These are phyloP conservation scores for Typhlichthys subterraneus DNA, from an alignment of 2,797 vertebrate species.

Conservation along the genomic window DNA sequence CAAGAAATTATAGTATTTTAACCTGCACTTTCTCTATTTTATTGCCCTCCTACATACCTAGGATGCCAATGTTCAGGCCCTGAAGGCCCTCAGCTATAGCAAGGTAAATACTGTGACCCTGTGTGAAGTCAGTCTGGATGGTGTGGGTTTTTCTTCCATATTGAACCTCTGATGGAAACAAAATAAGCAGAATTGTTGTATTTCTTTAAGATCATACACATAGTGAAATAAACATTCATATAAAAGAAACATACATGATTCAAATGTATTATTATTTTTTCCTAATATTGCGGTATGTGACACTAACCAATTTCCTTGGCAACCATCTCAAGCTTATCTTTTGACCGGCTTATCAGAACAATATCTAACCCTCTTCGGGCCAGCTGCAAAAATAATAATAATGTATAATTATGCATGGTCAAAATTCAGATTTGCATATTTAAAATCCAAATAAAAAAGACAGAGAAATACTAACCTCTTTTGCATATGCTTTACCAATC, in stretches of 20 bases:
- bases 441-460: background rate
- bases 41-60: slow-evolving; percentile 68
- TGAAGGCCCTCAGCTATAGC: slow-evolving; percentile 64
- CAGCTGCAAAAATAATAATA: slow-evolving; percentile 61
- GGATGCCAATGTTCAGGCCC: slow-evolving; percentile 79
- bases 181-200: background rate
- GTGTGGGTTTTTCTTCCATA: slow-evolving; percentile 67
- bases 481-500: slow-evolving; percentile 81
- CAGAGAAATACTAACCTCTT: slow-evolving; percentile 69
- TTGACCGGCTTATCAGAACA: slow-evolving; percentile 76
- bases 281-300: slow-evolving; percentile 11
- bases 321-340: slow-evolving; percentile 68
- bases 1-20: background rate
- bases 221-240: background rate
- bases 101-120: slow-evolving; percentile 72
- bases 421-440: background rate
- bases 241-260: background rate
- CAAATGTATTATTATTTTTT: background rate
- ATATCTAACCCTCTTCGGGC: slow-evolving; percentile 81
- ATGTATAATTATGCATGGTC: background rate
- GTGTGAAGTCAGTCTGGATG: slow-evolving; percentile 79
- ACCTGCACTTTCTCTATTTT: background rate
- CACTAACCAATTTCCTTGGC: slow-evolving; percentile 77
- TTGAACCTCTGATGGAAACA: slow-evolving; percentile 60
- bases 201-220: background rate